Percentiles rank a stretch among this genome's conserved stretches.
Evolutionary conservation across 2,113 vertebrate genomes (phyloP).

Genomic region (Aspidoscelis tigris): DNA sequence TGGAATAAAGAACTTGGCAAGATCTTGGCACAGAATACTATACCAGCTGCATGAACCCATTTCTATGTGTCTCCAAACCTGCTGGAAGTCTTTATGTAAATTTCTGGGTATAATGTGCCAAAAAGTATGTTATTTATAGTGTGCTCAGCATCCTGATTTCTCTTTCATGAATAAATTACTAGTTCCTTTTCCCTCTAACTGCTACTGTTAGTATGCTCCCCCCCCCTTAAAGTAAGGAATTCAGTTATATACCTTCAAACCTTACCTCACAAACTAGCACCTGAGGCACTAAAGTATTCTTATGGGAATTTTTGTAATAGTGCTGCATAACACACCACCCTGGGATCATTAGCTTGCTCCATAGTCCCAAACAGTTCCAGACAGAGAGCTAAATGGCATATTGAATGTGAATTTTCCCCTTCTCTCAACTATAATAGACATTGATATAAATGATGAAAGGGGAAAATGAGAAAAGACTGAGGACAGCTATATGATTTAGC

Average conservation of each 20-base stretch:
- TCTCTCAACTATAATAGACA: not conserved
- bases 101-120: not conserved
- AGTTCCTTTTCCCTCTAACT: not conserved
- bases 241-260: not conserved
- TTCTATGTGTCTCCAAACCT: not conserved
- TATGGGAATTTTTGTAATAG: too few relatives aligned
- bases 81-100: constrained; percentile 5
- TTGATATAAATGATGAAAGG: not conserved
- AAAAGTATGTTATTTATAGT: not conserved
- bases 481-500: not conserved
- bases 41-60: constrained; percentile 16
- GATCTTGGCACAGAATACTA: constrained; percentile 10
- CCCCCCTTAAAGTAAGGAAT: not conserved
- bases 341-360: not conserved
- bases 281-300: not conserved
- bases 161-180: not conserved
- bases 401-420: not conserved
- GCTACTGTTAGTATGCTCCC: not conserved
- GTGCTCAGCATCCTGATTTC: not conserved
- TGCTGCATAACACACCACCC: not conserved
- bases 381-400: not conserved
- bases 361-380: not conserved
- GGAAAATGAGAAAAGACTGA: too few relatives aligned
- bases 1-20: constrained; percentile 10
- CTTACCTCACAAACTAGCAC: not conserved